Percentiles rank a stretch among this genome's conserved stretches.
Conservation (phyloP, 2,888 invertebrate species). For the Mythimna lalbum region DNA sequence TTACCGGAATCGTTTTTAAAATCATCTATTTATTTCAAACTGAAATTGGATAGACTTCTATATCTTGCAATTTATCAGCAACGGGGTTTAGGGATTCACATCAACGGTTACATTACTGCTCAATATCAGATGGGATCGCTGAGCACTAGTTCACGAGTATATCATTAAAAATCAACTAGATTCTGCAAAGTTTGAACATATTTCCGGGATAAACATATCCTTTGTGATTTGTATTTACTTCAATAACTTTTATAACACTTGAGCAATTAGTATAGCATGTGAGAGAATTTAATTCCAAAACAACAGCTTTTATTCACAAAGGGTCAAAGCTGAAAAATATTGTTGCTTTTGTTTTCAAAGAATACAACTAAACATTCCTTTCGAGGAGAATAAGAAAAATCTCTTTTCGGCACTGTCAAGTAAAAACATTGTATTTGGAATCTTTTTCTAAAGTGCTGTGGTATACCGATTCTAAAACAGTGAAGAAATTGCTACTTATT, state of each 20-base stretch:
- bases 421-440: not conserved
- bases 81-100: not conserved
- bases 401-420: not conserved
- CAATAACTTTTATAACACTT: slow-evolving; percentile 9
- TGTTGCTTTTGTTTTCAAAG: not conserved
- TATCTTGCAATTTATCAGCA: not conserved
- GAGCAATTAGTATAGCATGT: not conserved
- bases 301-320: not conserved
- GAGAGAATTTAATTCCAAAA: not conserved
- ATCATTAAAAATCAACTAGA: not conserved
- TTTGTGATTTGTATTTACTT: not conserved
- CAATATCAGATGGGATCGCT: too few relatives aligned
- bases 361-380: not conserved
- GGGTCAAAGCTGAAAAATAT: not conserved
- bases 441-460: not conserved
- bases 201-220: not conserved
- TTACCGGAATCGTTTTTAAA: not conserved
- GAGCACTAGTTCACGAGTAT: too few relatives aligned
- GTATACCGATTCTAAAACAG: not conserved
- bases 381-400: not conserved
- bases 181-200: too few relatives aligned
- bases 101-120: too few relatives aligned
- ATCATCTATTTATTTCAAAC: not conserved
- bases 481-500: not conserved
- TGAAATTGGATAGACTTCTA: not conserved